Percentiles rank a stretch among this genome's conserved stretches.
phyloP scores from a whole-genome alignment of 2,888 invertebrate genomes.

The Caradrina kadenii region DNA sequence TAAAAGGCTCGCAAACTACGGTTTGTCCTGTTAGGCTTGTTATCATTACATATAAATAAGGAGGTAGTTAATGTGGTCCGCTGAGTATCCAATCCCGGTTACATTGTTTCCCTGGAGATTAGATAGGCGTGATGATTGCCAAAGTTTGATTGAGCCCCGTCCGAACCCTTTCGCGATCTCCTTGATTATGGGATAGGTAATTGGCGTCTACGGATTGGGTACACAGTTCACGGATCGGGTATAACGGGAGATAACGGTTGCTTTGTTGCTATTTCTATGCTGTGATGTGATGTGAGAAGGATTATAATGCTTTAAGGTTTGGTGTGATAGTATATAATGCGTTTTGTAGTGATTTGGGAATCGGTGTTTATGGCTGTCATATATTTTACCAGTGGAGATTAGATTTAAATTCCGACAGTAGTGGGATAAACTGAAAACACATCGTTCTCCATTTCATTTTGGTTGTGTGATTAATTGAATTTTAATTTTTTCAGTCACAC shows the following conservation, averaged over 20 bases:
- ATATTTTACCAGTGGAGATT: background rate
- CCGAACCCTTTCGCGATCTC: constrained; percentile 84
- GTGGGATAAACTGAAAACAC: background rate
- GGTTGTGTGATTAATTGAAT: background rate
- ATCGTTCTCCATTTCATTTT: background rate
- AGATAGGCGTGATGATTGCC: constrained; percentile 88
- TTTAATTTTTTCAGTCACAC: background rate
- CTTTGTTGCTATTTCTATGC: constrained; percentile 62
- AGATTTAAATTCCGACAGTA: background rate
- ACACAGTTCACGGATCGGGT: constrained; percentile 71
- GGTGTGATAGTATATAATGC: constrained; percentile 8
- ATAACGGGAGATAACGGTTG: constrained; percentile 69
- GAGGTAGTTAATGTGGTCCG: constrained; percentile 80
- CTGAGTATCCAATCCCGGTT: constrained; percentile 81
- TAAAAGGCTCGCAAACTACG: constrained; percentile 54
- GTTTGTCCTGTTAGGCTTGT: constrained; percentile 69
- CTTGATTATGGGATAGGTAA: constrained; percentile 84
- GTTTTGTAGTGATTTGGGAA: constrained; percentile 7
- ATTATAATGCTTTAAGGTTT: constrained; percentile 51
- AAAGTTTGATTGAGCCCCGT: constrained; percentile 88
- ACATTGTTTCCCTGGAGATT: constrained; percentile 87
- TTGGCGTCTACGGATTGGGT: constrained; percentile 78
- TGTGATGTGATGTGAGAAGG: constrained; percentile 23
- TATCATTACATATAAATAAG: constrained; percentile 84
- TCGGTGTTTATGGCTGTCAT: constrained; percentile 26